Evolutionary conservation across 2,113 vertebrate species (phyloP), one percentile per base, ranked within the genome.

Genomic region (Sardina pilchardus): DNA sequence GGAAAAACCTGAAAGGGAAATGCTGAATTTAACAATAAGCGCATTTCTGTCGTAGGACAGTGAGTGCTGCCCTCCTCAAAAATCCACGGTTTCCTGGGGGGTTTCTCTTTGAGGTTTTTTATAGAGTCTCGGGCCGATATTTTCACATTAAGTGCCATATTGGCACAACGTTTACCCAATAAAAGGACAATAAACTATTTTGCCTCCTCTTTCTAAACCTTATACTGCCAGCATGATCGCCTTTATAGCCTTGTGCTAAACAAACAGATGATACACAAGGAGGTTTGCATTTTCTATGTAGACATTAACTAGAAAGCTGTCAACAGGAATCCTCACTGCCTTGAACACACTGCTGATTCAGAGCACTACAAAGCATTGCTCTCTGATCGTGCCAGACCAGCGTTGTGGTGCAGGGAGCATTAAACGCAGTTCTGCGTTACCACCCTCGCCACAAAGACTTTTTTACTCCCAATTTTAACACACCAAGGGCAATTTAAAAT

Each of bases 1-100:
- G 92, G 88, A 94, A 94, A 94, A 94, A 93, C 89, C 86, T 94
- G 93, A 92, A 83, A 86, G 89, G 90, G 92, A 94, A 94, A 93
- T 88, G 83, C 88, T 87, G 84, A 85, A 90, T 90, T 93, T 90
- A 92, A 92, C 91, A 93, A 93, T 91, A 88, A 85, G 75, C 16
- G 84, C 89, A 88, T 91, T 91, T 92, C 89, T 87, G 83, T 83
- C 81, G 81, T 59, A 80, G 84, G 82, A 75, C 34, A 78, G 43
- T 39, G 82, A 67, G 45, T 83, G 43, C 85, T 78, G 87, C 81
- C 85, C 85, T 81, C 84, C 80, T 85, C 87, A 53, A 59, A 85
- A 83, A 89, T 63, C 21, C 26, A 86, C 89, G 83, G 44, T 85
- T 87, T 88, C 82, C 86, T 89, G 75, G 43, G 47, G 44, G 42